phyloP scores from a whole-genome alignment of 1,140 invertebrate species.

The Platyscapa corneri region DNA sequence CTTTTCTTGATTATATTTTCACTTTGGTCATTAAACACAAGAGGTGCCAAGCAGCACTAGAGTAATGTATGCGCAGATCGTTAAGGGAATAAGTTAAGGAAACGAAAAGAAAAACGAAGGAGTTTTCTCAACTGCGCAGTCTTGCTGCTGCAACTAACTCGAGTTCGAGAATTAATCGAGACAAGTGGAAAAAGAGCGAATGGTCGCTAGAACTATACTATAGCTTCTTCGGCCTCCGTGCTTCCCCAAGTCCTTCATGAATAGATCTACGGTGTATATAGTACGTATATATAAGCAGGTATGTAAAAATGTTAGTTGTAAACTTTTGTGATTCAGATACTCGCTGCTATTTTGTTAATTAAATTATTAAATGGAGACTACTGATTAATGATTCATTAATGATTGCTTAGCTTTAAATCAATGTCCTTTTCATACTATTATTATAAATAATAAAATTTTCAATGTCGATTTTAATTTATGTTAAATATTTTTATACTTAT shows the following conservation, averaged over 20 bases:
- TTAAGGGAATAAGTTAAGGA: conserved; percentile 5
- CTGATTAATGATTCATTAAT: too few relatives aligned
- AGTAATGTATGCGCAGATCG: conserved; percentile 27
- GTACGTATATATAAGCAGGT: too few relatives aligned
- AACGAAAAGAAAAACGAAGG: conserved; percentile 19
- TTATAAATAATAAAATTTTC: too few relatives aligned
- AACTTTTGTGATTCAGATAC: not conserved
- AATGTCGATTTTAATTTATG: too few relatives aligned
- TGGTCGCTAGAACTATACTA: not conserved
- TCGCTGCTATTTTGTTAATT: not conserved
- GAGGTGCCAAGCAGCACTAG: not conserved
- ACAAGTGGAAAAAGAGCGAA: not conserved
- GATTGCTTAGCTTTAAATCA: too few relatives aligned
- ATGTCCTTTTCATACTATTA: too few relatives aligned
- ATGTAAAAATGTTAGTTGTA: not conserved
- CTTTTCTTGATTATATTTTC: conserved; percentile 27
- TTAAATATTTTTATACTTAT: too few relatives aligned
- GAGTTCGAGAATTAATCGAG: conserved; percentile 37
- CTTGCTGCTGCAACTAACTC: not conserved
- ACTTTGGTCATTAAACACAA: conserved; percentile 38
- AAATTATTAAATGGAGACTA: not conserved
- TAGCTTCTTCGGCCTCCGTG: not conserved
- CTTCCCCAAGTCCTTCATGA: not conserved
- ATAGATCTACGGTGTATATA: not conserved
- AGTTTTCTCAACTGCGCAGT: not conserved